Evolutionary conservation across 2,797 vertebrate species (phyloP), one percentile per base, ranked within the genome.

Genomic region (Parauchenoglanis punctatus): DNA sequence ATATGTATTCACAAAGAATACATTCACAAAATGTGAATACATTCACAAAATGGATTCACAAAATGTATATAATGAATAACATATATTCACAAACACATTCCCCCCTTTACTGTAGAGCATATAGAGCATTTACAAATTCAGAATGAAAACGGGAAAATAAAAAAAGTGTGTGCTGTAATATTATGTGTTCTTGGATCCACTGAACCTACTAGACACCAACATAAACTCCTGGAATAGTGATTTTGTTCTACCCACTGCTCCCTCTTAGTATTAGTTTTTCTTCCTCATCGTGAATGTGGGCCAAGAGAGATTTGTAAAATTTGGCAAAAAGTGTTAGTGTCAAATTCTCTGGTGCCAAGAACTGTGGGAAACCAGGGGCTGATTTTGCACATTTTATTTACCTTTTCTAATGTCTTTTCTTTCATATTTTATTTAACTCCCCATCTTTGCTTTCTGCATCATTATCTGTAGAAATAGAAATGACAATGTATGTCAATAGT

Each of bases 391-490:
- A 81, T 83, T 83, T 72, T 63, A 56, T 2, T 61, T 28, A 61
- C 15, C 35, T 35, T 35, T 35, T 35, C 3, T 35, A 35, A 3
- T 35, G 35, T 35, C 35, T 35, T 35, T 35, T 35, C 35, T 35
- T 35, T 35, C 35, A 35, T 3, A 35, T 35, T 35, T 35, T 35
- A 4, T 56, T 49, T 72, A 31, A 61, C 73, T 75, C 54, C 68
- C 68, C 15, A 81, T 72, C 56, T 84, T 89, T 67, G 56, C 56
- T 82, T 87, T 72, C 46, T 88, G 44, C 52, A 49, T 88, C 59
- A 86, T 35, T 63, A 83, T 28, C 20, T 85, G 40, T 77, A 49
- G 84, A 88, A 90, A 61, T 35, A 49, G 80, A 86, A 81, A 81
- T 83, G 68, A 72, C 81, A 88, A 35, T 65, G 52, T 83, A 68